Percentiles rank a stretch among this genome's conserved stretches.
Evolutionary conservation across 2,113 vertebrate species (phyloP).

Genomic region (Archilochus colubris): DNA sequence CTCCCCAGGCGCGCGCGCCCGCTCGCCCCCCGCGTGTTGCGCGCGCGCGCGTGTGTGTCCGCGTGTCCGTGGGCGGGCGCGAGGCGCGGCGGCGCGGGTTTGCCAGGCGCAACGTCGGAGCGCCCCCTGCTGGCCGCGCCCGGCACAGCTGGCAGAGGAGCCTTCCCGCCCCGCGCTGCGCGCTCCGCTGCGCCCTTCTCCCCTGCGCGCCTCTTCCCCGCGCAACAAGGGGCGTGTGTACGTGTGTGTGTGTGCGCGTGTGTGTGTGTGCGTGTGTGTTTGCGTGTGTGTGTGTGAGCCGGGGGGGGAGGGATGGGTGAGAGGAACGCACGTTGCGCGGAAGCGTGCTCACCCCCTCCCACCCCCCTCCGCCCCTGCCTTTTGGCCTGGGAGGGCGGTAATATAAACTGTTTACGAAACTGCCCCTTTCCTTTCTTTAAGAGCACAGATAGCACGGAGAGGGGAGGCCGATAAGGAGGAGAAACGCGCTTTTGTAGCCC

Average conservation of each 20-base stretch:
- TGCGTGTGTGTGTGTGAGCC: too few species aligned
- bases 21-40: too few species aligned
- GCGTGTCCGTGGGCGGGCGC: not conserved
- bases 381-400: not conserved
- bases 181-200: not conserved
- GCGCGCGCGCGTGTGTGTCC: fast-evolving
- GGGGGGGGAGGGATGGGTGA: too few species aligned
- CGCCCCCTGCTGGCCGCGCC: constrained; percentile 87
- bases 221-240: too few species aligned
- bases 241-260: too few species aligned
- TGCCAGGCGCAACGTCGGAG: constrained; percentile 78
- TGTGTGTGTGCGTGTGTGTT: too few species aligned
- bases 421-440: not conserved
- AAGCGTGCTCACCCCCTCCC: too few species aligned
- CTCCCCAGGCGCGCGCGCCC: too few species aligned
- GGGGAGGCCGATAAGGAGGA: not conserved
- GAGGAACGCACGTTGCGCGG: not conserved
- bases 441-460: not conserved
- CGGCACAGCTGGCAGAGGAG: not conserved
- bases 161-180: not conserved
- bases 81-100: not conserved
- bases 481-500: not conserved
- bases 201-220: not conserved
- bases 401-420: not conserved
- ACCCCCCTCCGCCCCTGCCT: too few species aligned